Evolutionary conservation across 2,888 invertebrate species (phyloP), one percentile per base, ranked within the genome.

Genomic region (Phanerotoma sp.): DNA sequence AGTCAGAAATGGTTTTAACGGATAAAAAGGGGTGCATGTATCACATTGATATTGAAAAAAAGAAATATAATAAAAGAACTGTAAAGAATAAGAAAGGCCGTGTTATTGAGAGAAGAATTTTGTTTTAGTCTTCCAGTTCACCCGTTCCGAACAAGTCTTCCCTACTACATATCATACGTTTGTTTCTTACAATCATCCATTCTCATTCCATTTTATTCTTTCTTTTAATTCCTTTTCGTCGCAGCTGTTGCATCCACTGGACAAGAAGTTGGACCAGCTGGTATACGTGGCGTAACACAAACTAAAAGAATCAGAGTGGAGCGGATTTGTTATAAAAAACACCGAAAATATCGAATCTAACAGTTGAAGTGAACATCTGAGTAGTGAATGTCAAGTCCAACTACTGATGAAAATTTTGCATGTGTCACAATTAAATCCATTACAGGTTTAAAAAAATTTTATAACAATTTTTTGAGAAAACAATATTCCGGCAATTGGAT

Each of bases 201-300:
- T 66, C 60, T 61, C 42, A 46, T 61, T 61, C 54, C 45, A 50
- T 60, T 60, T 57, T 60, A n/a, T n/a, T n/a, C n/a, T n/a, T n/a
- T n/a, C n/a, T n/a, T n/a, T n/a, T n/a, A n/a, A n/a, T 62, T 65
- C 58, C 51, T 63, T 58, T 65, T 63, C 62, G 56, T 70, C 73
- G 55, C 75, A 82, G 81, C 69, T 81, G 61, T 77, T 77, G 75
- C 79, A 58, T 80, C 58, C 75, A 76, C 61, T 74, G 78, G 82
- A 82, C 69, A 79, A 80, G 68, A 83, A 83, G 70, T 63, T 82
- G 66, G 82, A 82, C 68, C 82, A 82, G 66, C 73, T 81, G 61
- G 70, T 82, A 51, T 77, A 78, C 61, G 75, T 82, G 57, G 70
- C 40, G 40, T 28, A 21, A 25, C 21, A 16, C 49, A 28, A 18